A percentile compares a stretch with the other conserved stretches of the same genome.
Conservation (phyloP, 2,113 vertebrate species). For the Coregonus clupeaformis region DNA sequence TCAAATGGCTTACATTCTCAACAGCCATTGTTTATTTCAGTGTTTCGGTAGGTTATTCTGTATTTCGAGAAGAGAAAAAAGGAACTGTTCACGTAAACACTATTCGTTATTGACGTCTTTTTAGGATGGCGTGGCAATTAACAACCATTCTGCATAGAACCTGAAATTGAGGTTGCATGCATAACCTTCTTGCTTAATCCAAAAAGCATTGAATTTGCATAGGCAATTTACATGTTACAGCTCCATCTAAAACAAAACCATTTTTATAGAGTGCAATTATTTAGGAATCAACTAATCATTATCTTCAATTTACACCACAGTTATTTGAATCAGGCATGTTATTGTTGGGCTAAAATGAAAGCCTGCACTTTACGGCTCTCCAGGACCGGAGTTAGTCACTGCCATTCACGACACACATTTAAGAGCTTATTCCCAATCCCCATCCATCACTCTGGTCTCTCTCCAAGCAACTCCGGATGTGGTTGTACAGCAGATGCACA, state of each 20-base stretch:
- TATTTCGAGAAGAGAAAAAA: too few species aligned
- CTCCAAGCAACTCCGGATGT: constrained; percentile 65
- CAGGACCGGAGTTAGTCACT: constrained; percentile 42
- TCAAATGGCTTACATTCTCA: too few species aligned
- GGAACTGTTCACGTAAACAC: constrained; percentile 18
- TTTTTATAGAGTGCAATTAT: too few species aligned
- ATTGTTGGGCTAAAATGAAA: background rate
- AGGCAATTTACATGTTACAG: constrained; percentile 39
- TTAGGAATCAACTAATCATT: too few species aligned
- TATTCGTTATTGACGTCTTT: constrained; percentile 66
- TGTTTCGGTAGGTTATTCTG: too few species aligned
- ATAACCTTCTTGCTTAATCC: constrained; percentile 53
- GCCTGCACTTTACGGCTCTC: background rate
- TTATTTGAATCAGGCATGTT: too few species aligned
- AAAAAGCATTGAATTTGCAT: constrained; percentile 54
- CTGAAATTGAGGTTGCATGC: constrained; percentile 51
- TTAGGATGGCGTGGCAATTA: constrained; percentile 47
- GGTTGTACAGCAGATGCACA: constrained; percentile 67
- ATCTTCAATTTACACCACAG: too few species aligned
- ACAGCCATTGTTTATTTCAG: too few species aligned
- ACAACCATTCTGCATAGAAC: constrained; percentile 41
- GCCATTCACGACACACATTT: constrained; percentile 32
- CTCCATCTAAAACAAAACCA: constrained; percentile 21
- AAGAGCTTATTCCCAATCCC: constrained; percentile 28
- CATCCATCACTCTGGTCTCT: constrained; percentile 57